Evolutionary conservation across 2,113 vertebrate species (phyloP).

Genomic region (Pseudolaguvia tuberculata): DNA sequence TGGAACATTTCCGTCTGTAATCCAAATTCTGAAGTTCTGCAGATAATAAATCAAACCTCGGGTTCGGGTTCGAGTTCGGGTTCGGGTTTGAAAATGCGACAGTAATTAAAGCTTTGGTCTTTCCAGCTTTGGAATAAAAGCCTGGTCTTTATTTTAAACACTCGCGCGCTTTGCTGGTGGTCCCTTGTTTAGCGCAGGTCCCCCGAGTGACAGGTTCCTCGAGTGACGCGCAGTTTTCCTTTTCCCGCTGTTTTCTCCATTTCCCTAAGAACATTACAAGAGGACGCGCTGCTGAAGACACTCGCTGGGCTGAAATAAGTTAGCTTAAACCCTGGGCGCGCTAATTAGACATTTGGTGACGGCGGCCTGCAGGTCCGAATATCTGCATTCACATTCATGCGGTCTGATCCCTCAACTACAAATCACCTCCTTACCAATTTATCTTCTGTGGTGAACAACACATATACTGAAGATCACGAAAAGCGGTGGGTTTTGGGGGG

Average conservation of each 20-base stretch:
- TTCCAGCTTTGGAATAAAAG: slow-evolving; percentile 33
- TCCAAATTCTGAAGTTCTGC: neutral
- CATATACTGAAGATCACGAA: neutral
- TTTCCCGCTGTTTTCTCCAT: slow-evolving; percentile 60
- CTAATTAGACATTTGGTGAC: slow-evolving; percentile 76
- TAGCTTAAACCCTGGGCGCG: slow-evolving; percentile 45
- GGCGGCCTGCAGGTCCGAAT: slow-evolving; percentile 53
- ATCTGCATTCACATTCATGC: slow-evolving; percentile 25
- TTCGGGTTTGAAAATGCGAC: too few species aligned
- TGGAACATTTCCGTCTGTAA: neutral
- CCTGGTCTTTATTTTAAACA: slow-evolving; percentile 51
- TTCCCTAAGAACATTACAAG: slow-evolving; percentile 79
- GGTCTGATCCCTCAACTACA: slow-evolving; percentile 13
- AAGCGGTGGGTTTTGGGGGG: too few species aligned
- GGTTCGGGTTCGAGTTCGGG: too few species aligned
- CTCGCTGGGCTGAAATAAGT: slow-evolving; percentile 65
- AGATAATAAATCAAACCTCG: too few species aligned
- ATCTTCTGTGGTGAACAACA: neutral
- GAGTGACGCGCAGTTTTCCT: slow-evolving; percentile 54
- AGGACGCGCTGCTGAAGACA: slow-evolving; percentile 73
- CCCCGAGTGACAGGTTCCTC: slow-evolving; percentile 70
- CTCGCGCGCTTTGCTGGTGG: slow-evolving; percentile 72
- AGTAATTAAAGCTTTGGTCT: neutral
- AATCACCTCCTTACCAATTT: neutral
- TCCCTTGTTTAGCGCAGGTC: slow-evolving; percentile 65